Percentiles rank a stretch among this genome's conserved stretches.
phyloP scores from a whole-genome alignment of 2,113 vertebrate genomes.

The rabbit (Oryctolagus cuniculus) region DNA sequence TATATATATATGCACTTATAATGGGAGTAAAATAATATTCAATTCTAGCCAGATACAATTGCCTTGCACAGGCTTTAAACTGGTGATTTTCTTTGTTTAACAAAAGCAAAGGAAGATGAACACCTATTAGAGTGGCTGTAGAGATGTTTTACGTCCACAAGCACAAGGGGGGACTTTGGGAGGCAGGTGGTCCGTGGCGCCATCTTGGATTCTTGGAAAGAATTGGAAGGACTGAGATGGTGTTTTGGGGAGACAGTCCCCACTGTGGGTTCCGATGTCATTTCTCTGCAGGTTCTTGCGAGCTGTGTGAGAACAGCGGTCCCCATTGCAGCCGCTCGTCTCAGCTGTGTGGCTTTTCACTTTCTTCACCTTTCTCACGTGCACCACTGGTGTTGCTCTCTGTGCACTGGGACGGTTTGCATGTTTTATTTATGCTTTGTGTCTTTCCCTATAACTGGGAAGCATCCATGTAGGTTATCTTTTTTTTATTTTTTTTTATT shows the following conservation, averaged over 20 bases:
- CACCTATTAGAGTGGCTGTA: neutral
- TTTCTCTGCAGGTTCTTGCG: neutral
- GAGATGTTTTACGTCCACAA: neutral
- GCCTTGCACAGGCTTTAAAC: neutral
- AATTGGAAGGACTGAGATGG: neutral
- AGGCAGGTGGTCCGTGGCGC: neutral
- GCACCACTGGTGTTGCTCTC: neutral
- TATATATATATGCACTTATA: too few relatives aligned
- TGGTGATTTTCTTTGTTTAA: neutral
- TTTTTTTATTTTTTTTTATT: too few relatives aligned
- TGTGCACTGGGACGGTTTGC: neutral
- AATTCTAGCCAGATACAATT: neutral
- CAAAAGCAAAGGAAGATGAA: neutral
- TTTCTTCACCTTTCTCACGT: neutral
- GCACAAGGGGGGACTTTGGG: fast-evolving
- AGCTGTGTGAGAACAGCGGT: fast-evolving
- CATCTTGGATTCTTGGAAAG: too few relatives aligned
- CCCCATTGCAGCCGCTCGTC: neutral
- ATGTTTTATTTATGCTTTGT: neutral
- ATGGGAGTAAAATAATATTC: too few relatives aligned
- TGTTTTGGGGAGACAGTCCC: neutral
- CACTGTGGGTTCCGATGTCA: neutral
- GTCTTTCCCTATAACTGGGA: neutral
- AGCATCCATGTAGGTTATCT: neutral
- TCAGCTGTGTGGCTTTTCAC: neutral